Evolutionary conservation across 2,888 invertebrate genomes (phyloP).

Genomic region (Prostheceraeus crozeri): DNA sequence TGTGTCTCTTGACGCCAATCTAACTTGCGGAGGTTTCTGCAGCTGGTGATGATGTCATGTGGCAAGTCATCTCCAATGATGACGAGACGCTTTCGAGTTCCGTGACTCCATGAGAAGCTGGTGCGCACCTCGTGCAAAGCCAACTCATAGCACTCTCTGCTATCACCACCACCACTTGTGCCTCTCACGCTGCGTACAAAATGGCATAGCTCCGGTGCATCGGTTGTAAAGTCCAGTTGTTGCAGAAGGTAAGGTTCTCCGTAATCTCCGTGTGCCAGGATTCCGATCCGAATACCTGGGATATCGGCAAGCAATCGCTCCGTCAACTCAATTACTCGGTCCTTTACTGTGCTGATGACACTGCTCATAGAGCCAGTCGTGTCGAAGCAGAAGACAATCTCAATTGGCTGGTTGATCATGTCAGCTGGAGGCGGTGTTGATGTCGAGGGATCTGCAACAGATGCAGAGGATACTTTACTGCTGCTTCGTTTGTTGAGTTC

Average conservation of each 20-base stretch:
- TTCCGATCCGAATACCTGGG: conserved; percentile 47
- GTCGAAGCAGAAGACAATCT: conserved; percentile 49
- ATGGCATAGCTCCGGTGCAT: conserved; percentile 44
- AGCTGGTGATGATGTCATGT: conserved; percentile 45
- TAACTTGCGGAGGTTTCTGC: conserved; percentile 45
- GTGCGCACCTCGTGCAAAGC: conserved; percentile 45
- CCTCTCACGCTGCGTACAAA: conserved; percentile 46
- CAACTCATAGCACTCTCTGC: conserved; percentile 51
- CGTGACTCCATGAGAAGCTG: conserved; percentile 40
- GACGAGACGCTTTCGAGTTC: conserved; percentile 47
- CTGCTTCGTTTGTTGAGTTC: no score
- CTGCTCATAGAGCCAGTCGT: conserved; percentile 50
- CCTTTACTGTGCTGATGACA: conserved; percentile 46
- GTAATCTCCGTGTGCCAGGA: conserved; percentile 53
- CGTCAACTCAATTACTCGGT: conserved; percentile 47
- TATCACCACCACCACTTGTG: conserved; percentile 49
- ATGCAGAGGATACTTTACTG: no score
- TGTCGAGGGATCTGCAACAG: no score
- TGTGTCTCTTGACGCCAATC: conserved; percentile 46
- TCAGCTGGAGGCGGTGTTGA: not conserved
- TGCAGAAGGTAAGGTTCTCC: conserved; percentile 50
- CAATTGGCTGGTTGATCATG: conserved; percentile 41
- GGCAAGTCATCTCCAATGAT: conserved; percentile 51
- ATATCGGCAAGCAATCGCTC: conserved; percentile 50
- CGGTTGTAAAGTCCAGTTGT: conserved; percentile 46